These are phyloP conservation scores for Clarias gariepinus DNA, from an alignment of 2,113 vertebrate genomes.

Conservation along the genomic window DNA sequence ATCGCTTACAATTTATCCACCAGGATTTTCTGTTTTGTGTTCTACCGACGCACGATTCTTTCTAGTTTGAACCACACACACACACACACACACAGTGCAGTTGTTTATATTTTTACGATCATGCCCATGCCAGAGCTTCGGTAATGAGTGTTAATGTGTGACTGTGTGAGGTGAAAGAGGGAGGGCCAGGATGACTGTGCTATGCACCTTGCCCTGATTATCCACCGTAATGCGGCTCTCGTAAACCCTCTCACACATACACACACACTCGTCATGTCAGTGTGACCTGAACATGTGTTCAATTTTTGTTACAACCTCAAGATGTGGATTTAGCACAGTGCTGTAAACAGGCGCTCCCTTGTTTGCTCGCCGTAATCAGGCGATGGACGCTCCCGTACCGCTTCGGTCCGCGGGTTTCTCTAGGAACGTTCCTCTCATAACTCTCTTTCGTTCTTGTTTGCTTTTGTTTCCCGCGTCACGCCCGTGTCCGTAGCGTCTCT, in stretches of 20 bases:
- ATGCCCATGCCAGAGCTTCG: not conserved
- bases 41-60: not conserved
- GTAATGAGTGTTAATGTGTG: not conserved
- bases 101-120: not conserved
- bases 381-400: too few relatives aligned
- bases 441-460: too few relatives aligned
- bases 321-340: constrained; percentile 52
- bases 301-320: constrained; percentile 35
- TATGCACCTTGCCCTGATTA: constrained; percentile 52
- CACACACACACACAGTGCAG: not conserved
- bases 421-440: too few relatives aligned
- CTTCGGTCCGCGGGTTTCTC: too few relatives aligned
- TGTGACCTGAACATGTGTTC: constrained; percentile 25
- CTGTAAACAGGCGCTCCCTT: constrained; percentile 54
- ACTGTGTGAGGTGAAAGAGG: not conserved
- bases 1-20: not conserved
- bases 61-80: too few relatives aligned
- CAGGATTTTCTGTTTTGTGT: not conserved
- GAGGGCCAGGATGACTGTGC: constrained; percentile 23
- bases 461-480: not conserved
- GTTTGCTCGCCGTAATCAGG: constrained; percentile 48
- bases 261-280: not conserved
- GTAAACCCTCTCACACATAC: constrained; percentile 28
- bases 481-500: not conserved
- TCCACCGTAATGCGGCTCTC: constrained; percentile 34